Percentiles rank a stretch among this genome's conserved stretches.
phyloP scores from a whole-genome alignment of 1,140 invertebrate genomes.

The Drosophila pallidifrons region DNA sequence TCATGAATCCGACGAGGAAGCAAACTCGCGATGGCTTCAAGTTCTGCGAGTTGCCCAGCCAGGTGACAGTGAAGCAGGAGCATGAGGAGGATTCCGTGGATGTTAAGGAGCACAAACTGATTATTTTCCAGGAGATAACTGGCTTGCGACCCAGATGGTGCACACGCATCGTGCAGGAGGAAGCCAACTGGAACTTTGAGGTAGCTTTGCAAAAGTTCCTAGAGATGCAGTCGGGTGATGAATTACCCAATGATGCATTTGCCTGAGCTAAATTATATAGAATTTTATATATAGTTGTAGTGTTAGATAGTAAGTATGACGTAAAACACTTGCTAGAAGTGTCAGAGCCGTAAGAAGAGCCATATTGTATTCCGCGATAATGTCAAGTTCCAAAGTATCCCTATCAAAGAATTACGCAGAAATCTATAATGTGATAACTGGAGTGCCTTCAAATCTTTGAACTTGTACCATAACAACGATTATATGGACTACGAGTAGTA shows the following conservation, averaged over 20 bases:
- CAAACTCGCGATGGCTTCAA: conserved; percentile 63
- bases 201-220: conserved; percentile 54
- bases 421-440: background rate
- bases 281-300: background rate
- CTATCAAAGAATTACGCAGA: conserved; percentile 8
- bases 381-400: conserved; percentile 14
- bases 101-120: conserved; percentile 60
- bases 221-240: conserved; percentile 13
- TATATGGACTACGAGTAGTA: background rate
- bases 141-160: conserved; percentile 70
- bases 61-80: conserved; percentile 1
- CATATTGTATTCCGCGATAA: conserved; percentile 6
- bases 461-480: background rate
- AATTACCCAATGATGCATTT: conserved; percentile 57
- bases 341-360: background rate
- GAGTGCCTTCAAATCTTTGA: conserved; percentile 18
- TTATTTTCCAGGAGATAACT: conserved; percentile 69
- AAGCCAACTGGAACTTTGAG: conserved; percentile 68
- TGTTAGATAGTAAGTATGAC: conserved; percentile 12
- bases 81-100: conserved; percentile 45
- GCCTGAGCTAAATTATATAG: conserved; percentile 19
- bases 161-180: conserved; percentile 65
- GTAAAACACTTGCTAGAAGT: background rate
- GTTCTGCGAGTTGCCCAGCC: conserved; percentile 23
- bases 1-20: conserved; percentile 56